Conservation (phyloP, 1,140 invertebrate genomes). For the Meteorus sp. region DNA sequence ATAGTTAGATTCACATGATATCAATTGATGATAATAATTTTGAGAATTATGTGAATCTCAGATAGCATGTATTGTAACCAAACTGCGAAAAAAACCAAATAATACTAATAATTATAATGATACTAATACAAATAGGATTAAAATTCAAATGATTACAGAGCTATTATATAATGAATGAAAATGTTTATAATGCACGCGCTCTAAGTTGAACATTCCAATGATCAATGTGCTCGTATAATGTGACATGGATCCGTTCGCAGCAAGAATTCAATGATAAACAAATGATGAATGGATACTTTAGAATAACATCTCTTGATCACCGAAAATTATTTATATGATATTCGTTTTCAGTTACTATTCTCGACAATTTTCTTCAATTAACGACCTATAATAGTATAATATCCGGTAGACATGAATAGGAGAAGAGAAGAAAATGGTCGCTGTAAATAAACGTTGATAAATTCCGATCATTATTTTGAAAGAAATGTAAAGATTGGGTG, state of each 20-base stretch:
- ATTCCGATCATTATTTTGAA: constrained; percentile 13
- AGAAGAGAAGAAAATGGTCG: no score
- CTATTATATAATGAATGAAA: constrained; percentile 35
- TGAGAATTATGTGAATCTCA: constrained; percentile 44
- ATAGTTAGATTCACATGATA: constrained; percentile 45
- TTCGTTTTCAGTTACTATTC: no score
- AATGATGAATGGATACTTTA: no score
- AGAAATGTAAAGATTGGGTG: constrained; percentile 9
- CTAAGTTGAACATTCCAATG: constrained; percentile 18
- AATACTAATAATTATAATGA: constrained; percentile 41
- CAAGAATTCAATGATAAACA: constrained; percentile 5
- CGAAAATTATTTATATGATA: no score
- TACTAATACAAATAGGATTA: constrained; percentile 37
- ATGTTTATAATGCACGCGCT: constrained; percentile 28
- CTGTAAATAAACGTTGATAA: constrained; percentile 23
- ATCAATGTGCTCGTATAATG: neutral
- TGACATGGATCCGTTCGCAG: no score
- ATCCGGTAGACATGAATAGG: no score
- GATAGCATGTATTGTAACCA: constrained; percentile 38
- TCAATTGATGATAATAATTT: constrained; percentile 42
- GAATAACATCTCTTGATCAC: no score
- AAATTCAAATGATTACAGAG: constrained; percentile 32
- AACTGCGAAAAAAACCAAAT: no score
- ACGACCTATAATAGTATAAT: no score
- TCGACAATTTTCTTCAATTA: neutral